Evolutionary conservation across 2,113 vertebrate genomes (phyloP).

Genomic region (Nothocercus nigrocapillus): DNA sequence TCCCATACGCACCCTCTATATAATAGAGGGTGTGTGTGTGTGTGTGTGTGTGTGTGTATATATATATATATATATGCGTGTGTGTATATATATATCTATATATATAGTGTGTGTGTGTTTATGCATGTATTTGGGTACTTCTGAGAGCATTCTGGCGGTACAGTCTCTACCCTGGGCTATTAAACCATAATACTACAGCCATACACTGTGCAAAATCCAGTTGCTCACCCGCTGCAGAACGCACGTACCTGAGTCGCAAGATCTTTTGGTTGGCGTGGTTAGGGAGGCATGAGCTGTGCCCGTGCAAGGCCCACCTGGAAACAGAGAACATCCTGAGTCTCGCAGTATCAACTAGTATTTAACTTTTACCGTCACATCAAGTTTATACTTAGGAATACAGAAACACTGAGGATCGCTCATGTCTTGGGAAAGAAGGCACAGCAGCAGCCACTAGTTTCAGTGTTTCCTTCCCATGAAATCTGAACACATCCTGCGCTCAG

Average conservation of each 20-base stretch:
- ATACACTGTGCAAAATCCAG: neutral
- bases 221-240: neutral
- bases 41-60: no score
- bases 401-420: neutral
- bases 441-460: neutral
- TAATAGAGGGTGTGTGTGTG: no score
- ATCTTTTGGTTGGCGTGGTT: conserved; percentile 92
- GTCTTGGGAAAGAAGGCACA: neutral
- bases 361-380: neutral
- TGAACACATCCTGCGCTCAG: neutral
- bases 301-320: conserved; percentile 89
- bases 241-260: conserved; percentile 88
- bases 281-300: conserved; percentile 88
- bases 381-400: neutral
- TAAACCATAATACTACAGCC: neutral
- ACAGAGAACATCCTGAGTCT: conserved; percentile 56
- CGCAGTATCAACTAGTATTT: neutral
- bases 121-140: neutral
- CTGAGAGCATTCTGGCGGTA: neutral
- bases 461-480: neutral
- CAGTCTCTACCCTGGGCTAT: neutral
- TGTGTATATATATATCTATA: neutral
- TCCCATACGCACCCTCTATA: neutral
- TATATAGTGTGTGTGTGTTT: neutral
- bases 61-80: no score